These are phyloP conservation scores for Paracentrotus lividus DNA, from an alignment of 53 echinoderm and acorn worm species.

Conservation along the genomic window DNA sequence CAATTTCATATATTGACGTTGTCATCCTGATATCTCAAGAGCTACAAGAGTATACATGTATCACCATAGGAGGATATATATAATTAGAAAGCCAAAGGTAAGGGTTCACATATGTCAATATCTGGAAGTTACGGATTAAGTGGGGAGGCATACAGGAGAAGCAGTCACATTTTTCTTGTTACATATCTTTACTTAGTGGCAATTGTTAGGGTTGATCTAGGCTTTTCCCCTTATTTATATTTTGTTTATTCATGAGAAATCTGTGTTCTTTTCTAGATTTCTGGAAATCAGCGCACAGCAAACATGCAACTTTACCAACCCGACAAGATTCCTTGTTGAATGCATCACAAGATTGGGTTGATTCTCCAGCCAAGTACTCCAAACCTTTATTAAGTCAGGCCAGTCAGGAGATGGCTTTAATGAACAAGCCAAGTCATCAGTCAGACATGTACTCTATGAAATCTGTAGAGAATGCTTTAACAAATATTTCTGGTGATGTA, in stretches of 20 bases:
- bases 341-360: neutral
- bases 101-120: too few relatives aligned
- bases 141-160: too few relatives aligned
- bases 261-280: conserved; percentile 58
- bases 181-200: too few relatives aligned
- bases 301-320: neutral
- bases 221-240: too few relatives aligned
- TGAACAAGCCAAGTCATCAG: neutral
- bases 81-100: too few relatives aligned
- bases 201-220: too few relatives aligned
- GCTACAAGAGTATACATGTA: too few relatives aligned
- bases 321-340: neutral
- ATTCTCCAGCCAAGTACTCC: neutral
- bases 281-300: conserved; percentile 78
- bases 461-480: neutral
- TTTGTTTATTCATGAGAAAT: too few relatives aligned
- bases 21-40: too few relatives aligned
- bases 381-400: neutral
- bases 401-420: neutral
- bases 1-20: neutral
- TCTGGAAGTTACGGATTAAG: too few relatives aligned
- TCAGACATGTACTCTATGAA: neutral
- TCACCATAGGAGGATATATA: too few relatives aligned
- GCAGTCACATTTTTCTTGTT: too few relatives aligned
- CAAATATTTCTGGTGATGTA: neutral